Evolutionary conservation across 1,140 invertebrate genomes (phyloP).

Genomic region (Drosophila seguyi): DNA sequence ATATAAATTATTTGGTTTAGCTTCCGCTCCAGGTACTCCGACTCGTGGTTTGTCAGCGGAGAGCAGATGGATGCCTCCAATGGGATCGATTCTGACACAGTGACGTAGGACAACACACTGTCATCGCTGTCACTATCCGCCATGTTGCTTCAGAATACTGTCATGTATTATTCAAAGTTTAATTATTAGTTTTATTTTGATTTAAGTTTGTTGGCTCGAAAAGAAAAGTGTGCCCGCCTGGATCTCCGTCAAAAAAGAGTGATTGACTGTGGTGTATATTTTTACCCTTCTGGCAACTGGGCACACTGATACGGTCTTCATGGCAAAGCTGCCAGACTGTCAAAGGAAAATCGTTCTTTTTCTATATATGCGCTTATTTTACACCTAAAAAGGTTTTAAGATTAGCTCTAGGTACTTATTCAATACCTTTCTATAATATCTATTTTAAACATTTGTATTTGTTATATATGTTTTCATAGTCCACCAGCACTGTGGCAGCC

Average conservation of each 20-base stretch:
- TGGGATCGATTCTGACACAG: not conserved
- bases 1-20: conserved; percentile 35
- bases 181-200: not conserved
- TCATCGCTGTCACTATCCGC: not conserved
- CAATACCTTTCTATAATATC: no score
- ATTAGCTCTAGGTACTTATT: no score
- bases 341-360: no score
- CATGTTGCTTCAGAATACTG: not conserved
- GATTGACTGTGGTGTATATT: not conserved
- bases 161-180: not conserved
- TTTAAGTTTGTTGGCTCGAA: not conserved
- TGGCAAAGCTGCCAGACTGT: no score
- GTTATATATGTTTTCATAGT: no score
- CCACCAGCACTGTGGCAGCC: no score
- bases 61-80: not conserved
- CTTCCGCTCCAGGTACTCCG: conserved; percentile 25
- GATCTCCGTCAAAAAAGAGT: not conserved
- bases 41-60: conserved; percentile 28
- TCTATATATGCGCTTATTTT: no score
- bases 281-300: not conserved
- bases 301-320: not conserved
- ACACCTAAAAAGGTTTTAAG: no score
- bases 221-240: not conserved
- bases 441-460: no score
- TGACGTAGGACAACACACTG: not conserved